Base-by-base conservation (phyloP, 2,888 invertebrate genomes). In the Anoncus sp. region DNA sequence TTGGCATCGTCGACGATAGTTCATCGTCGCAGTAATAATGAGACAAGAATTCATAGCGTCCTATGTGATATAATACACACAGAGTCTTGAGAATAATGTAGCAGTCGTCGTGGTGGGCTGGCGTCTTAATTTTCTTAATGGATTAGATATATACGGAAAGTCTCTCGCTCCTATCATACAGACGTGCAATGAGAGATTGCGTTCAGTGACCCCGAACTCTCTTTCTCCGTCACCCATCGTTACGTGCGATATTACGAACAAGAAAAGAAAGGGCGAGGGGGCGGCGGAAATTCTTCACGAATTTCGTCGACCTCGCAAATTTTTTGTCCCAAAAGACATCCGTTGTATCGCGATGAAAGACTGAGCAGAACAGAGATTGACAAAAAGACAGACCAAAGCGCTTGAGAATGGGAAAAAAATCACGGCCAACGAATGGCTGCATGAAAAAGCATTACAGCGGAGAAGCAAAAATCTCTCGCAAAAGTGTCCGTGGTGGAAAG, bases 111-210 rank as follows among this genome's bases (percentile, higher is more conserved):
- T n/a, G n/a, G n/a, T n/a, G n/a, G n/a, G n/a, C n/a, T n/a, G n/a
- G n/a, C n/a, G n/a, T 82, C 80, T 86, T 86, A 87, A 87, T 69
- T 69, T 69, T 35, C 67, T 69, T 69, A 69, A 69, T 69, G 67
- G 47, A 45, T 57, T 57, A 57, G 31, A n/a, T n/a, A n/a, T n/a
- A 9, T 47, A 47, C 45, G 57, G 47, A n/a, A n/a, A n/a, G n/a
- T n/a, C n/a, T n/a, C n/a, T 22, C n/a, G 45, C 20, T 27, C 10
- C 9, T 18, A n/a, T n/a, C n/a, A n/a, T n/a, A n/a, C n/a, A n/a
- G n/a, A n/a, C n/a, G 10, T 10, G 38, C 38, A 38, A 38, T 12
- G 5, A 38, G 5, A 38, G 12, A 38, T 10, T 38, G 12, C 38
- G 5, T 12, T 10, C 49, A 20, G 49, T 38, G 10, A 38, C 38